phyloP scores from a whole-genome alignment of 2,113 vertebrate species.

The Myanophis thanlyinensis region DNA sequence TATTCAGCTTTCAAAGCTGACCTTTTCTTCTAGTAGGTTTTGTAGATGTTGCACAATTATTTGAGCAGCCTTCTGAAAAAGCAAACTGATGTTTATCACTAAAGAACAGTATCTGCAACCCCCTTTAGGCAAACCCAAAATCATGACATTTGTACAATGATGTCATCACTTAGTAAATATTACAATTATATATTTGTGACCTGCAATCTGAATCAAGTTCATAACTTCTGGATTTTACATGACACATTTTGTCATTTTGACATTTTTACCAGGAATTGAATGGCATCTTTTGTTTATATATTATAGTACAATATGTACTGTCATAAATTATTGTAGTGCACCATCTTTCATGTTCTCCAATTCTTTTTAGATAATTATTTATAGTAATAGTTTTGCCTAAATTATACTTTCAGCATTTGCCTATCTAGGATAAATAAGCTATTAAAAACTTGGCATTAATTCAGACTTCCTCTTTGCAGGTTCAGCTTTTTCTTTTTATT shows the following conservation, averaged over 20 bases:
- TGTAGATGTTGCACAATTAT: background rate
- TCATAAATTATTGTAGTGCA: background rate
- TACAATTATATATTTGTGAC: background rate
- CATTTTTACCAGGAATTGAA: background rate
- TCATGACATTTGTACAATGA: background rate
- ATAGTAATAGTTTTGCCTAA: background rate
- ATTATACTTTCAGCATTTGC: background rate
- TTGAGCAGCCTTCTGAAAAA: background rate
- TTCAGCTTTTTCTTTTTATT: background rate
- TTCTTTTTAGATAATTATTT: background rate
- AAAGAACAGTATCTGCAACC: background rate
- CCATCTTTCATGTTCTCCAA: background rate
- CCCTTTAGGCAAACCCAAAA: background rate
- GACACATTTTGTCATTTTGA: background rate
- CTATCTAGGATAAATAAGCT: background rate
- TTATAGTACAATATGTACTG: background rate
- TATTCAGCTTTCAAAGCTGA: background rate
- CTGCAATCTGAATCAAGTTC: background rate
- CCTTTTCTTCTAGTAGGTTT: background rate
- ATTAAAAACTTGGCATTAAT: background rate
- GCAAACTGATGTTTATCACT: background rate
- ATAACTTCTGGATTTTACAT: background rate
- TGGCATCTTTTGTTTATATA: background rate
- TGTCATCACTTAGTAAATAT: background rate
- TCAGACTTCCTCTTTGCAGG: background rate